phyloP scores from a whole-genome alignment of 2,888 invertebrate species.

The Atrina japonica region DNA sequence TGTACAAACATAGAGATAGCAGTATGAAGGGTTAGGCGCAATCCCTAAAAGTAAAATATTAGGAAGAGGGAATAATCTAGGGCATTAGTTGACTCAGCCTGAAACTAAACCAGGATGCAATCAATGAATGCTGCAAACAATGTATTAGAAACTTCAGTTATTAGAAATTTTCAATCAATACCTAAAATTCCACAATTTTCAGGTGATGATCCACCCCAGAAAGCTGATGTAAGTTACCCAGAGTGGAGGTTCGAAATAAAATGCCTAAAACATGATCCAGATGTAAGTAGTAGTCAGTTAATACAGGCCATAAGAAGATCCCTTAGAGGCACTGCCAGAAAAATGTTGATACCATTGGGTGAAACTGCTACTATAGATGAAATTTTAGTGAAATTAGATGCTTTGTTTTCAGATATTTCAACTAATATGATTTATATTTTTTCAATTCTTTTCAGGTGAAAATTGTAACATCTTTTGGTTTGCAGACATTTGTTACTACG shows the following conservation, averaged over 20 bases:
- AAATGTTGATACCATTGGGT: slow-evolving; percentile 35
- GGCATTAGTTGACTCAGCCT: too few relatives aligned
- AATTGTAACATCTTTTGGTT: slow-evolving; percentile 39
- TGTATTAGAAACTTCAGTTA: too few relatives aligned
- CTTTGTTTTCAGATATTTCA: slow-evolving; percentile 31
- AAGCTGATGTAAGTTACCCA: slow-evolving; percentile 33
- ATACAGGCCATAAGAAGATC: slow-evolving; percentile 31
- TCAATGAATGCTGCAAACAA: too few relatives aligned
- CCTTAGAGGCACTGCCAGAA: slow-evolving; percentile 35
- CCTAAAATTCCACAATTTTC: slow-evolving; percentile 38
- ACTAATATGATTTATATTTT: slow-evolving; percentile 39
- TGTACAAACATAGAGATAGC: too few relatives aligned
- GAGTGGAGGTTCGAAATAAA: slow-evolving; percentile 37
- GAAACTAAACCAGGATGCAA: too few relatives aligned
- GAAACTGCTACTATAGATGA: slow-evolving; percentile 24
- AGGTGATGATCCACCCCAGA: slow-evolving; percentile 36
- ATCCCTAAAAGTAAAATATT: too few relatives aligned
- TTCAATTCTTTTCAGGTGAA: slow-evolving; percentile 35
- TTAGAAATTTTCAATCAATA: too few relatives aligned
- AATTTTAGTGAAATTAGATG: slow-evolving; percentile 32
- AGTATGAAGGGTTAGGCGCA: too few relatives aligned
- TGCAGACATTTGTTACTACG: slow-evolving; percentile 40
- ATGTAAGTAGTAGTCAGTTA: slow-evolving; percentile 13
- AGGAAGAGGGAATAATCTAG: too few relatives aligned
- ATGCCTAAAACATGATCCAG: slow-evolving; percentile 23